These are phyloP conservation scores for Zosterops borbonicus DNA, from an alignment of 2,113 vertebrate genomes.

Conservation along the genomic window DNA sequence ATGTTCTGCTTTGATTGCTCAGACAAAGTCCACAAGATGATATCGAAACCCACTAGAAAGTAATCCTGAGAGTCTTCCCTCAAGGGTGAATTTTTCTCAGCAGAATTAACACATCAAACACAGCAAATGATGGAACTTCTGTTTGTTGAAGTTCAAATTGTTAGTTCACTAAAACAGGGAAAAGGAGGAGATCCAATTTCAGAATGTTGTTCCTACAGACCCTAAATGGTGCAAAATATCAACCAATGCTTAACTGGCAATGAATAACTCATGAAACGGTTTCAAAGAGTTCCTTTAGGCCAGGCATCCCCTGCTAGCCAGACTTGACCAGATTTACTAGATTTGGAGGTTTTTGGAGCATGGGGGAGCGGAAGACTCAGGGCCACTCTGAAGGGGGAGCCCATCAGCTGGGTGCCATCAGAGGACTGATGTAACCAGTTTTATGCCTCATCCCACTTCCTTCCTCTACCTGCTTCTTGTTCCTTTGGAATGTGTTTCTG, in stretches of 20 bases:
- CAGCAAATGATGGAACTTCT: neutral
- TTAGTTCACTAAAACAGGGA: neutral
- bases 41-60: neutral
- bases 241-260: neutral
- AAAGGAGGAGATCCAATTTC: neutral
- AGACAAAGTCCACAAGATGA: neutral
- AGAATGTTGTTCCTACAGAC: neutral
- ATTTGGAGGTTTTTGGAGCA: neutral
- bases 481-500: neutral
- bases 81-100: neutral
- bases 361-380: neutral
- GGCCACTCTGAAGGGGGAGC: fast-evolving
- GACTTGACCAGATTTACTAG: neutral
- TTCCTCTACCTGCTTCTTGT: neutral
- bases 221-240: neutral
- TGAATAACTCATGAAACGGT: neutral
- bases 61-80: neutral
- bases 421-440: neutral
- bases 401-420: neutral
- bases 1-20: neutral
- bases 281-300: neutral
- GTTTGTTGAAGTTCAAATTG: neutral
- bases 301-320: neutral
- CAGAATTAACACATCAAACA: neutral
- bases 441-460: neutral